Evolutionary conservation across 92 coral and sea anemone species (phyloP).

Genomic region (Micromussa lordhowensis): DNA sequence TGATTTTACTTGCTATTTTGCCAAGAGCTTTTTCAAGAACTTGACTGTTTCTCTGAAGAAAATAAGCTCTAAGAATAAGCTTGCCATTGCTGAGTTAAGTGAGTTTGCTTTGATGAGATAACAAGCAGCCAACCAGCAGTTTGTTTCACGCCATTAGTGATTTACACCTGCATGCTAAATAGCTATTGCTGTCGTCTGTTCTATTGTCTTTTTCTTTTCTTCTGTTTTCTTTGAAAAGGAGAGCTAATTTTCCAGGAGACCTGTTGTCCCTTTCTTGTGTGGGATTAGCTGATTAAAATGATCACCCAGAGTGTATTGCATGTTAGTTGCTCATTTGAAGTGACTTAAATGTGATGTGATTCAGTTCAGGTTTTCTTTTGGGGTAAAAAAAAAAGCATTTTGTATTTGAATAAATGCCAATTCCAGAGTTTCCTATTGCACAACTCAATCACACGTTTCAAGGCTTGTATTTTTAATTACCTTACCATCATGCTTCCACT

Average conservation of each 20-base stretch:
- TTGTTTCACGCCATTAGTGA: conserved; percentile 13
- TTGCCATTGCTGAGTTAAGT: conserved; percentile 15
- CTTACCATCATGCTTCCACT: not conserved
- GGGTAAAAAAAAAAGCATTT: not conserved
- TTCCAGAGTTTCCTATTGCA: not conserved
- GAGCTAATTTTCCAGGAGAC: conserved; percentile 22
- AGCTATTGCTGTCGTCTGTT: conserved; percentile 14
- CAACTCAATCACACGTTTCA: not conserved
- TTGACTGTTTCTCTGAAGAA: not conserved
- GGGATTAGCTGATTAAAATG: conserved; percentile 19
- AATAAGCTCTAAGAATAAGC: not conserved
- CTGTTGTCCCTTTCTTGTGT: not conserved
- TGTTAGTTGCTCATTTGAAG: not conserved
- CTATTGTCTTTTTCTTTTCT: conserved; percentile 21
- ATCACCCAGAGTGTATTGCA: not conserved
- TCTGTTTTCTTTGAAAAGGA: conserved; percentile 19
- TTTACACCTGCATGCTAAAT: conserved; percentile 45
- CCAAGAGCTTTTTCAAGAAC: conserved; percentile 3
- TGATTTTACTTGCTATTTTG: not conserved
- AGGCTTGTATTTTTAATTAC: not conserved
- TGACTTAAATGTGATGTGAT: not conserved
- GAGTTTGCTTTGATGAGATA: conserved; percentile 9
- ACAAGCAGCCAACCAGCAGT: not conserved
- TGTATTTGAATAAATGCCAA: not conserved
- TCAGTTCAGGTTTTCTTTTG: not conserved